Conservation (phyloP, 2,113 vertebrate genomes). For the Microcebus jonahi region DNA sequence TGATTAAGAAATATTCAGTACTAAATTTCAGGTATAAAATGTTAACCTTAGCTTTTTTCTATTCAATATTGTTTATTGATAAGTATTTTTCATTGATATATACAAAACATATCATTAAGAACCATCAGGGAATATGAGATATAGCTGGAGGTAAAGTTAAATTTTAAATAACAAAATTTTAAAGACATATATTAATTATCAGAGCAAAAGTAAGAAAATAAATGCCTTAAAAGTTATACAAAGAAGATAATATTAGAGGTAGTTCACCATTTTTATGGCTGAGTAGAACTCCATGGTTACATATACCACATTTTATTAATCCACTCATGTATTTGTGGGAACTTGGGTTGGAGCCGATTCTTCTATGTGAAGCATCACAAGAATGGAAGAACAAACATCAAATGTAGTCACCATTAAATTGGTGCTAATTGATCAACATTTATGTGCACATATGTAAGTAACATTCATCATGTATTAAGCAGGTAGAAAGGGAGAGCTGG, state of each 20-base stretch:
- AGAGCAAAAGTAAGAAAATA: background rate
- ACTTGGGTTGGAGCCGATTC: too few relatives aligned
- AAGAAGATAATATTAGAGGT: background rate
- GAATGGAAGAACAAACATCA: too few relatives aligned
- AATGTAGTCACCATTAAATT: too few relatives aligned
- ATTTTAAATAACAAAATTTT: conserved; percentile 15
- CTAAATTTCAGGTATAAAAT: background rate
- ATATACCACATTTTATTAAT: too few relatives aligned
- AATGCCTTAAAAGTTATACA: background rate
- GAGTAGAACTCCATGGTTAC: too few relatives aligned
- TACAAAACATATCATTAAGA: background rate
- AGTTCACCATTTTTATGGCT: too few relatives aligned
- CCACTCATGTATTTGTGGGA: too few relatives aligned
- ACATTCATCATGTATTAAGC: too few relatives aligned
- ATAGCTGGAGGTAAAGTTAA: background rate
- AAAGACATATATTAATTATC: background rate
- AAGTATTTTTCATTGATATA: background rate
- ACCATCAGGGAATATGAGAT: background rate
- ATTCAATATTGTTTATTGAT: background rate
- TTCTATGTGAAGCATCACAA: too few relatives aligned
- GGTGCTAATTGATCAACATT: too few relatives aligned
- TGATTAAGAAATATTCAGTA: background rate
- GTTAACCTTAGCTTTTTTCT: background rate
- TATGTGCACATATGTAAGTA: too few relatives aligned
- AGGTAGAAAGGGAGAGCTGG: too few relatives aligned